phyloP scores from a whole-genome alignment of 2,888 invertebrate genomes.

The Drepana falcataria region DNA sequence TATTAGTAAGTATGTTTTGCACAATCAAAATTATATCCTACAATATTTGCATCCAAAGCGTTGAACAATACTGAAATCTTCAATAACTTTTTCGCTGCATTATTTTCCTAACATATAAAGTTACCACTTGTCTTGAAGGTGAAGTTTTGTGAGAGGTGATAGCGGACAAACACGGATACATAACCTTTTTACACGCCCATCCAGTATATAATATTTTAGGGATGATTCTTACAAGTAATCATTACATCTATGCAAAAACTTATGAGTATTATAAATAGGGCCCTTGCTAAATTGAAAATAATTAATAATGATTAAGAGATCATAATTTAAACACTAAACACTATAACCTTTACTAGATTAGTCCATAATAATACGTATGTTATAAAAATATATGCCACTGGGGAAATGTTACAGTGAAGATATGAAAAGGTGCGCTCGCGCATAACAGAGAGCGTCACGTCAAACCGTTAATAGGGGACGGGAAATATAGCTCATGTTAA shows the following conservation, averaged over 20 bases:
- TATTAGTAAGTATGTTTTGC: slow-evolving; percentile 11
- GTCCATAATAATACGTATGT: slow-evolving; percentile 65
- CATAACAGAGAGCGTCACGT: slow-evolving; percentile 12
- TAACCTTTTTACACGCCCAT: slow-evolving; percentile 26
- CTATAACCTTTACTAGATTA: slow-evolving; percentile 70
- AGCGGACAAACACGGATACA: slow-evolving; percentile 15
- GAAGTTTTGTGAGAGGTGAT: neutral
- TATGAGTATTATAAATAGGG: slow-evolving; percentile 78
- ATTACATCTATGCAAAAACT: slow-evolving; percentile 63
- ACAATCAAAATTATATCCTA: slow-evolving; percentile 21
- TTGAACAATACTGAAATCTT: neutral
- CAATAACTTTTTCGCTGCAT: neutral
- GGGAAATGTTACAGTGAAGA: slow-evolving; percentile 43
- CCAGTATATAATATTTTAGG: slow-evolving; percentile 44
- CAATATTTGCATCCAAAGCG: neutral
- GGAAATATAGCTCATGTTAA: neutral
- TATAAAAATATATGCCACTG: slow-evolving; percentile 68
- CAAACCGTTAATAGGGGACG: slow-evolving; percentile 3
- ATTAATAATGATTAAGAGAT: slow-evolving; percentile 79
- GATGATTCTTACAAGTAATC: slow-evolving; percentile 36
- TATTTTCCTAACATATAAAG: neutral
- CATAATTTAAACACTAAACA: slow-evolving; percentile 72
- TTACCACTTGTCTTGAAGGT: neutral
- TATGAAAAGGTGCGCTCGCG: slow-evolving; percentile 23
- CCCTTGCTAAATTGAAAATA: slow-evolving; percentile 66